phyloP scores from a whole-genome alignment of 2,888 invertebrate genomes.

The Corythucha ciliata region DNA sequence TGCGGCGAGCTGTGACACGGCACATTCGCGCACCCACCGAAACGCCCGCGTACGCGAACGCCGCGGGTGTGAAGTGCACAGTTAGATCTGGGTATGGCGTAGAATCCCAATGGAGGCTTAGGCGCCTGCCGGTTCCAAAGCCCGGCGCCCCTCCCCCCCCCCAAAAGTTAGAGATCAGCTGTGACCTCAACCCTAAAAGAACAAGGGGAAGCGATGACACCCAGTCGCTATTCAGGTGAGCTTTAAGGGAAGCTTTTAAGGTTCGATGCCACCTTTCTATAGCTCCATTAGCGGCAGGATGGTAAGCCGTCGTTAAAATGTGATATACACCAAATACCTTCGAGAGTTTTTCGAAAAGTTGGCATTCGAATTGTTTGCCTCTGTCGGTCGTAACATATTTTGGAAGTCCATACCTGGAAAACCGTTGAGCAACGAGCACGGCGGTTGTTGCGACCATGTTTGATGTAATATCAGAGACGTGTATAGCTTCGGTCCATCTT shows the following conservation, averaged over 20 bases:
- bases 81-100: no score
- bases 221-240: constrained; percentile 1
- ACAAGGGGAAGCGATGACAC: not conserved
- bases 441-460: constrained; percentile 39
- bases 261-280: constrained; percentile 42
- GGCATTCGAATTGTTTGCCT: constrained; percentile 34
- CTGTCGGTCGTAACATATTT: constrained; percentile 39
- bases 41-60: no score
- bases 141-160: no score
- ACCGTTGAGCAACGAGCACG: constrained; percentile 40
- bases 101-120: no score
- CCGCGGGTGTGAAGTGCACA: no score
- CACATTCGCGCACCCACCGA: no score
- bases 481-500: constrained; percentile 41
- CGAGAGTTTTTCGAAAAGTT: constrained; percentile 34
- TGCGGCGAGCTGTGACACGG: no score
- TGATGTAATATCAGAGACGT: constrained; percentile 40
- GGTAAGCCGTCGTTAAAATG: constrained; percentile 8
- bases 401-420: constrained; percentile 33
- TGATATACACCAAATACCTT: not conserved
- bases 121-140: no score
- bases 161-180: not conserved
- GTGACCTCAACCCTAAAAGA: not conserved
- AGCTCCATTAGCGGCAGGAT: constrained; percentile 38
- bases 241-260: constrained; percentile 40